phyloP scores from a whole-genome alignment of 2,888 invertebrate species.

The Sialis lutaria region DNA sequence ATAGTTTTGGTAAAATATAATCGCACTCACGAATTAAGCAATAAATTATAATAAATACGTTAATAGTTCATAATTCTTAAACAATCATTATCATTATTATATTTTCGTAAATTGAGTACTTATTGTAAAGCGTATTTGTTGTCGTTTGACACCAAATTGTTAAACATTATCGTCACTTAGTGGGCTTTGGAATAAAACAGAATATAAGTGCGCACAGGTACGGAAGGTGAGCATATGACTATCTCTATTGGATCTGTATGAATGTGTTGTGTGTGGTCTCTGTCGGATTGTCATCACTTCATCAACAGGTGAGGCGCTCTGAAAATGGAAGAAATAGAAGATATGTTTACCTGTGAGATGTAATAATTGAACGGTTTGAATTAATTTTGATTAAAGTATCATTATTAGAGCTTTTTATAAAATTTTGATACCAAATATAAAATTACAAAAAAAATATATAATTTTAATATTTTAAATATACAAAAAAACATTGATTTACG shows the following conservation, averaged over 20 bases:
- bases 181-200: not conserved
- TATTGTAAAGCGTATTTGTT: constrained; percentile 25
- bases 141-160: constrained; percentile 28
- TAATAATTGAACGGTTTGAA: no score
- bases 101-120: constrained; percentile 25
- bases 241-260: not conserved
- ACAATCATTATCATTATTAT: constrained; percentile 1
- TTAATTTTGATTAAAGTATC: no score
- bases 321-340: no score
- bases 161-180: constrained; percentile 19
- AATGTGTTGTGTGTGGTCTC: not conserved
- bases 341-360: no score
- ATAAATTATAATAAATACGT: constrained; percentile 3
- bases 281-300: not conserved
- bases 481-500: no score
- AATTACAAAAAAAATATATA: no score
- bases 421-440: no score
- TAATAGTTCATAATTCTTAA: constrained; percentile 3
- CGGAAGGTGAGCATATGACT: not conserved
- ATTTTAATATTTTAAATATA: no score
- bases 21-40: not conserved
- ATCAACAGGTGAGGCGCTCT: no score
- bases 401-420: no score
- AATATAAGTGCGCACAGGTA: not conserved
- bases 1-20: not conserved